Percentiles rank a stretch among this genome's conserved stretches.
These are phyloP conservation scores for Monochamus alternatus DNA, from an alignment of 2,888 invertebrate genomes.

Conservation along the genomic window DNA sequence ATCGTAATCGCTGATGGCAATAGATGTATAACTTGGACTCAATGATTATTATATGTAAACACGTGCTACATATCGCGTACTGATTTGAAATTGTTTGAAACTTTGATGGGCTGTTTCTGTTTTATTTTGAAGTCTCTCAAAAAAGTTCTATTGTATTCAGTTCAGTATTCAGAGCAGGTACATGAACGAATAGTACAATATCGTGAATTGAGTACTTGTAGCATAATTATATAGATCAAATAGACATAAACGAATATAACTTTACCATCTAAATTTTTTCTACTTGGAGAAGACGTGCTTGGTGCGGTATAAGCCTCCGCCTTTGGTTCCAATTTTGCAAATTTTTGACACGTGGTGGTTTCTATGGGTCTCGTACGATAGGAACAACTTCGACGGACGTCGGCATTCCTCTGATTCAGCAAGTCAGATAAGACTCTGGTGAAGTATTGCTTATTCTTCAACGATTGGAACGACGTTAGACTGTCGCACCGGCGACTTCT, in stretches of 20 bases:
- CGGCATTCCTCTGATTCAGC: constrained; percentile 47
- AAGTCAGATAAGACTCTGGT: constrained; percentile 54
- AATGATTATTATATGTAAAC: too few species aligned
- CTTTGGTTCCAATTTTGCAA: constrained; percentile 39
- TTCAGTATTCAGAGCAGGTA: too few species aligned
- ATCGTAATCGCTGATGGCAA: too few species aligned
- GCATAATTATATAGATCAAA: not conserved
- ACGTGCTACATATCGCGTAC: too few species aligned
- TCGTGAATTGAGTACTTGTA: not conserved
- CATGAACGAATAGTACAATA: too few species aligned
- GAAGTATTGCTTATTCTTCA: constrained; percentile 49
- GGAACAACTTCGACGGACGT: constrained; percentile 21
- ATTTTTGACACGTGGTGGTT: constrained; percentile 42
- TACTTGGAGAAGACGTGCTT: constrained; percentile 21
- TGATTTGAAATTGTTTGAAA: too few species aligned
- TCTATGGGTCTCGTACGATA: constrained; percentile 38
- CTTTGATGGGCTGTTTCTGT: too few species aligned
- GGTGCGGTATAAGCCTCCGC: constrained; percentile 7
- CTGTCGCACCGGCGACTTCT: constrained; percentile 39
- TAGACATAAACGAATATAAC: not conserved
- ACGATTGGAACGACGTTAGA: constrained; percentile 37
- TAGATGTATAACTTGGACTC: too few species aligned
- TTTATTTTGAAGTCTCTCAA: too few species aligned
- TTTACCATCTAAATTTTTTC: constrained; percentile 40
- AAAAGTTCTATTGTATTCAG: too few species aligned